Percentiles rank a stretch among this genome's conserved stretches.
Evolutionary conservation across 2,888 invertebrate species (phyloP).

Genomic region (Xestoiulus laeticollis): DNA sequence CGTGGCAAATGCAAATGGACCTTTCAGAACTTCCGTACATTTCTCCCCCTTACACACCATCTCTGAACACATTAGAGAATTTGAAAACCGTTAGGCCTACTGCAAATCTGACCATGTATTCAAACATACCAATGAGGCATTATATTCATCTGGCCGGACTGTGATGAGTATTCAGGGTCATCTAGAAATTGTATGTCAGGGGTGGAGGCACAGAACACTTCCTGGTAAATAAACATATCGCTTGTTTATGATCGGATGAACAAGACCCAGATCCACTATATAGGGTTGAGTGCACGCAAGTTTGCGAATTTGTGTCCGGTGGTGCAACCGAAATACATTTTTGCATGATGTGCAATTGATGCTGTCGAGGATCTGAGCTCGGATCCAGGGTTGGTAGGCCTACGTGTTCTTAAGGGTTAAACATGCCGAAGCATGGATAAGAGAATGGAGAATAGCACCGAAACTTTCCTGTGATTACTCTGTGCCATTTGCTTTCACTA

Average conservation of each 20-base stretch:
- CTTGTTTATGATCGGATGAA: background rate
- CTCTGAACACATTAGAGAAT: background rate
- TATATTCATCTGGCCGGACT: background rate
- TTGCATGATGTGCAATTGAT: no score
- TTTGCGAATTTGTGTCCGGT: background rate
- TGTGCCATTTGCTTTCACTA: no score
- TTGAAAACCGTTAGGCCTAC: background rate
- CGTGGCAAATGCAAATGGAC: background rate
- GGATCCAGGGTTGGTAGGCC: no score
- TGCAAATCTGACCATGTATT: background rate
- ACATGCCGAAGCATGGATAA: no score
- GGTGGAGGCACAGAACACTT: conserved; percentile 20
- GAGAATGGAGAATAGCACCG: no score
- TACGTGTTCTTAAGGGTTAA: no score
- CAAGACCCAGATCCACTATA: background rate
- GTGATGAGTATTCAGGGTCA: background rate
- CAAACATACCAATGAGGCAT: background rate
- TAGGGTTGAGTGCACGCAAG: background rate
- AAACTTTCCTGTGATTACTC: no score
- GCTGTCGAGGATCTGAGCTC: no score
- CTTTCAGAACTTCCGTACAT: background rate
- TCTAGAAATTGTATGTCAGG: background rate
- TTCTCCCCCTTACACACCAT: background rate
- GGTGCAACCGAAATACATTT: background rate
- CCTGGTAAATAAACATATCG: background rate